Percentiles rank a stretch among this genome's conserved stretches.
Evolutionary conservation across 2,113 vertebrate species (phyloP).

Genomic region (Lycocorax pyrrhopterus): DNA sequence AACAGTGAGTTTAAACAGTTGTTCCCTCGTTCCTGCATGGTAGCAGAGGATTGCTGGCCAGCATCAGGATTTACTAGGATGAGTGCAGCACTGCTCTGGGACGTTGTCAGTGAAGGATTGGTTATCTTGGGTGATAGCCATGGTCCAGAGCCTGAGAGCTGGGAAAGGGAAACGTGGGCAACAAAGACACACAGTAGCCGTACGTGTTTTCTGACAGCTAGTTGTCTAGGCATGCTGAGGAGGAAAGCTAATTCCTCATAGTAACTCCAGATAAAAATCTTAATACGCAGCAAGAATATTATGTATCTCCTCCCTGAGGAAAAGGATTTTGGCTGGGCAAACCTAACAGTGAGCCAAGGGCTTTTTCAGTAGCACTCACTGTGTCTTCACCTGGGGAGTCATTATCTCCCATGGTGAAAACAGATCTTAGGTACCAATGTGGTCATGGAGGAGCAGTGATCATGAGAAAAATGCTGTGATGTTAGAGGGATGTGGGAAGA

Average conservation of each 20-base stretch:
- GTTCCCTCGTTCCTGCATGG: rapidly evolving
- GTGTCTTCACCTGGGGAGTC: background rate
- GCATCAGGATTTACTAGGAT: background rate
- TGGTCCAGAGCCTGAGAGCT: background rate
- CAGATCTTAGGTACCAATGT: too few species aligned
- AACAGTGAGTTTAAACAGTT: background rate
- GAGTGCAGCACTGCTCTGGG: background rate
- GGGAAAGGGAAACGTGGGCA: rapidly evolving
- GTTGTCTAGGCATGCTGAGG: background rate
- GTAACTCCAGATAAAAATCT: background rate
- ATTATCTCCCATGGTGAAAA: background rate
- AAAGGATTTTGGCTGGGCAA: background rate
- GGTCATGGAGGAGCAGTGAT: background rate
- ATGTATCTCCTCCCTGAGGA: background rate
- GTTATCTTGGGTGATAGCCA: background rate
- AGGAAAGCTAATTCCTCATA: background rate
- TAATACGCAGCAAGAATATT: background rate
- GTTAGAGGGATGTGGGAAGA: background rate
- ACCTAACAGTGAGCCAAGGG: rapidly evolving
- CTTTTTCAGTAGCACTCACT: background rate
- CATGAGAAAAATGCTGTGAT: background rate
- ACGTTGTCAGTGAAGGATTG: background rate
- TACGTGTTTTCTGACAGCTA: background rate
- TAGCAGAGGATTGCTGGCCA: background rate
- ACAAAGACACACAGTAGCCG: background rate